phyloP scores from a whole-genome alignment of 2,113 vertebrate genomes.

The Calidris pugnax region DNA sequence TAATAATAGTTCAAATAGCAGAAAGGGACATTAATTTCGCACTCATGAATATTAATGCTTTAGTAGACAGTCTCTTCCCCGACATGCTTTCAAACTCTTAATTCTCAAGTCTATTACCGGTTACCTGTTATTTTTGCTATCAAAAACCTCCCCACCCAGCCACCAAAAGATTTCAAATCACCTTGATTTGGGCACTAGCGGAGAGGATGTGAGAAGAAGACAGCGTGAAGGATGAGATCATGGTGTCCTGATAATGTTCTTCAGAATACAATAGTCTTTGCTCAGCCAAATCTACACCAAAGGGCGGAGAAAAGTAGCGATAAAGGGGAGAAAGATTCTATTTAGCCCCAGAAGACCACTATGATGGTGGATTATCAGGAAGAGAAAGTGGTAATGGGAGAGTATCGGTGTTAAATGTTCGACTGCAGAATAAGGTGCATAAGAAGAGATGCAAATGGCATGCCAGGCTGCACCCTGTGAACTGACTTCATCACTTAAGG shows the following conservation, averaged over 20 bases:
- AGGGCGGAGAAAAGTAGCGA: not conserved
- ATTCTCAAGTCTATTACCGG: not conserved
- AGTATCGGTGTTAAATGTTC: not conserved
- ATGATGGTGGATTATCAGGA: not conserved
- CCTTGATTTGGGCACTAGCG: not conserved
- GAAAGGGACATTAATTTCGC: conserved; percentile 70
- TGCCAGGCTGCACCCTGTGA: not conserved
- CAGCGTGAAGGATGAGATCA: not conserved
- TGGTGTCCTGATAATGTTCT: not conserved
- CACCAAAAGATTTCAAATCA: not conserved
- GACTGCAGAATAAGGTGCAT: not conserved
- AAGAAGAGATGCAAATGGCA: not conserved
- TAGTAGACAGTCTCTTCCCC: not conserved
- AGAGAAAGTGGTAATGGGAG: not conserved
- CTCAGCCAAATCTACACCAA: not conserved
- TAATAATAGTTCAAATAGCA: conserved; percentile 73
- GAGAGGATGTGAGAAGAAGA: not conserved
- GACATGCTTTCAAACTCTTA: conserved; percentile 38
- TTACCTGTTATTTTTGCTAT: not conserved
- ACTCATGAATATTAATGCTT: conserved; percentile 54
- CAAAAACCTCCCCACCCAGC: not conserved
- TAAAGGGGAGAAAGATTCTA: not conserved
- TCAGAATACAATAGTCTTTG: not conserved
- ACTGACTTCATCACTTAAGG: not conserved
- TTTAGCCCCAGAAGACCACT: not conserved